These are phyloP conservation scores for Torymus texanus DNA, from an alignment of 2,888 invertebrate species.

Conservation along the genomic window DNA sequence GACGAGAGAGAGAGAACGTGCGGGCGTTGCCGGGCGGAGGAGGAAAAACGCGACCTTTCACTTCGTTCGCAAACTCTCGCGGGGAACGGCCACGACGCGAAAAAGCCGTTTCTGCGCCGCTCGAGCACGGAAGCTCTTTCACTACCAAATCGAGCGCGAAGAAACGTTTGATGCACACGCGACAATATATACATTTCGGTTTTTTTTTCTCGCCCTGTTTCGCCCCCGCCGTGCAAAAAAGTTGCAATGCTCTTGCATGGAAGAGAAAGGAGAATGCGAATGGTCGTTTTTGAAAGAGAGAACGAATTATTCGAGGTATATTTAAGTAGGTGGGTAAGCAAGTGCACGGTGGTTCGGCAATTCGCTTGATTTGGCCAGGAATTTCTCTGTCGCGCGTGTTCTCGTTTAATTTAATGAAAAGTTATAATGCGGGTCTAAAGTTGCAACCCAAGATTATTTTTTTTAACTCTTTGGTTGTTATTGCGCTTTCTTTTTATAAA, in stretches of 20 bases:
- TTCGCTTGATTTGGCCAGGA: too few species aligned
- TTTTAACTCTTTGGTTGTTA: too few species aligned
- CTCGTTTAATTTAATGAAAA: too few species aligned
- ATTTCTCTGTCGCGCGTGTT: too few species aligned
- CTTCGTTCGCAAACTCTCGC: constrained; percentile 7
- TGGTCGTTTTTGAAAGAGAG: too few species aligned
- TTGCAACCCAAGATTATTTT: too few species aligned
- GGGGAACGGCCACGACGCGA: neutral
- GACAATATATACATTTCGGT: neutral
- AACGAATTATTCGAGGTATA: too few species aligned
- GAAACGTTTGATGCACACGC: constrained; percentile 23
- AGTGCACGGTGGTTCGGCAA: too few species aligned
- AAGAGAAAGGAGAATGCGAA: neutral
- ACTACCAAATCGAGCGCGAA: constrained; percentile 45
- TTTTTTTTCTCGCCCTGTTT: neutral
- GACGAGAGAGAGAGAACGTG: too few species aligned
- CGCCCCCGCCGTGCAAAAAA: constrained; percentile 10
- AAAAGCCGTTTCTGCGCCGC: constrained; percentile 22
- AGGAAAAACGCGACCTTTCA: constrained; percentile 55
- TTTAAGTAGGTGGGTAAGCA: too few species aligned
- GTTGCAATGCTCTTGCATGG: neutral
- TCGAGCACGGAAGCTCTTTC: constrained; percentile 43
- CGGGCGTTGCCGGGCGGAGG: constrained; percentile 22
- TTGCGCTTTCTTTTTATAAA: too few species aligned
- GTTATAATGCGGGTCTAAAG: too few species aligned